These are phyloP conservation scores for Nemotelus pantherinus DNA, from an alignment of 2,888 invertebrate species.

Conservation along the genomic window DNA sequence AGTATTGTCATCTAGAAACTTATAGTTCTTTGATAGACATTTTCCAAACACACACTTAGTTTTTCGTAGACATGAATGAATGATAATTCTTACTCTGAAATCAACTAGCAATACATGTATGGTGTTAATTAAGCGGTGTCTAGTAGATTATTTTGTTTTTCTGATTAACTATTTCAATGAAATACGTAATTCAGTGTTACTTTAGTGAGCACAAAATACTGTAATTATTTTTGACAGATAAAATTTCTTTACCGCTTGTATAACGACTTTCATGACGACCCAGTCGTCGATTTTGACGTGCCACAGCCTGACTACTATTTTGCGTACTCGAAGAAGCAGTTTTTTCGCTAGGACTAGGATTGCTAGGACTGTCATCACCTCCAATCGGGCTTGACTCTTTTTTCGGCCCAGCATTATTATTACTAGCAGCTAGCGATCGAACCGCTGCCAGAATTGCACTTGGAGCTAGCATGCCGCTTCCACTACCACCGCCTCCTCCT, in stretches of 20 bases:
- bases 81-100: no score
- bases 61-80: no score
- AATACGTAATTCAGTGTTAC: neutral
- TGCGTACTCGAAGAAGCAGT: slow-evolving; percentile 38
- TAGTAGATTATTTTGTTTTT: no score
- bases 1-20: no score
- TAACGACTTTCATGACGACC: slow-evolving; percentile 57
- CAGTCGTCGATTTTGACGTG: slow-evolving; percentile 55
- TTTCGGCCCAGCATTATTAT: slow-evolving; percentile 46
- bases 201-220: slow-evolving; percentile 18
- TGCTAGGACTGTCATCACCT: slow-evolving; percentile 48
- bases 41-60: no score
- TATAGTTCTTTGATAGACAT: no score
- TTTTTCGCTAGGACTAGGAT: slow-evolving; percentile 47
- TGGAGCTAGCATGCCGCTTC: slow-evolving; percentile 52
- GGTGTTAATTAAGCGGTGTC: no score
- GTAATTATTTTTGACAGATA: neutral
- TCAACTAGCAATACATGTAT: no score
- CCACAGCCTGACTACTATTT: slow-evolving; percentile 50
- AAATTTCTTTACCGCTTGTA: slow-evolving; percentile 56
- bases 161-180: no score
- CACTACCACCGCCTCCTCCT: slow-evolving; percentile 14
- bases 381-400: slow-evolving; percentile 48
- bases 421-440: slow-evolving; percentile 51
- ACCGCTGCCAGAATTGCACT: slow-evolving; percentile 54